Percentiles rank a stretch among this genome's conserved stretches.
Evolutionary conservation across 1,140 invertebrate genomes (phyloP).

Genomic region (Orchestia grillus): DNA sequence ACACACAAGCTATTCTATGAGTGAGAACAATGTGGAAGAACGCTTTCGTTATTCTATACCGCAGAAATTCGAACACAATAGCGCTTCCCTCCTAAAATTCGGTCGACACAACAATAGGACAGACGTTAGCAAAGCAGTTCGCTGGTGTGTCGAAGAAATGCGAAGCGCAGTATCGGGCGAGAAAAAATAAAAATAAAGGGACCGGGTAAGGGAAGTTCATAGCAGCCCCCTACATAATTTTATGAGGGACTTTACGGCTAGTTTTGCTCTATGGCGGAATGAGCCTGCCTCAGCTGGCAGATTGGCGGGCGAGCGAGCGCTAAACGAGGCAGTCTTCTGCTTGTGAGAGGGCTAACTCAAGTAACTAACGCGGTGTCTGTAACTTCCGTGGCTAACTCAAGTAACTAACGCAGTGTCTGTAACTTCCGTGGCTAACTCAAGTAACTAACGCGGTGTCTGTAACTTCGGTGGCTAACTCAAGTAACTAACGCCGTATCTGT

Average conservation of each 20-base stretch:
- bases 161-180: not conserved
- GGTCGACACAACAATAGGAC: not conserved
- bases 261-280: constrained; percentile 34
- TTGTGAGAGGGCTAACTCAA: not conserved
- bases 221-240: constrained; percentile 37
- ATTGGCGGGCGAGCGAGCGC: not conserved
- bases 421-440: not conserved
- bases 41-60: no score
- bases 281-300: not conserved
- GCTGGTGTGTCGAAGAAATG: not conserved
- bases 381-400: not conserved
- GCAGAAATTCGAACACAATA: no score
- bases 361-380: not conserved
- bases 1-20: no score
- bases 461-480: not conserved
- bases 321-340: not conserved
- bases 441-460: not conserved
- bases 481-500: not conserved
- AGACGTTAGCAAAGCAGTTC: not conserved
- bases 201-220: not conserved
- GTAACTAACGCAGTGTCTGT: not conserved
- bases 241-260: not conserved
- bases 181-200: not conserved
- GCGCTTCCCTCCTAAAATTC: not conserved
- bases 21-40: no score